Conservation (phyloP, 1,140 invertebrate species). For the Caerostris extrusa region DNA sequence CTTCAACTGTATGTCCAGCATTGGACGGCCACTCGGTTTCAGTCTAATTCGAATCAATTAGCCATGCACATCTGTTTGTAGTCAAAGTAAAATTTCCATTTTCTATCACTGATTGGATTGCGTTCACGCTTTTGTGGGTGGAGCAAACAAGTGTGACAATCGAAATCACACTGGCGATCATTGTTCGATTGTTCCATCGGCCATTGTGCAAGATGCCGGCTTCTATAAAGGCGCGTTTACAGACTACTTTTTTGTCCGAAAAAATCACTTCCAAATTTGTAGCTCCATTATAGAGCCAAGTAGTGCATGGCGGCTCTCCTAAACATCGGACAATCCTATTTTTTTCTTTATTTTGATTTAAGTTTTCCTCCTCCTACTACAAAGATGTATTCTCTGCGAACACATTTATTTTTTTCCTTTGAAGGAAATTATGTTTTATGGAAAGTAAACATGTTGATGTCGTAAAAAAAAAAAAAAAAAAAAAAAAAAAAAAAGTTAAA, state of each 20-base stretch:
- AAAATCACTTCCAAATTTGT: constrained; percentile 33
- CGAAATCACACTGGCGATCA: not conserved
- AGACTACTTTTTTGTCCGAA: constrained; percentile 46
- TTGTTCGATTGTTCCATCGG: not conserved
- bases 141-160: not conserved
- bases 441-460: constrained; percentile 25
- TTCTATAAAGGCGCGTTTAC: constrained; percentile 21
- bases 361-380: not conserved
- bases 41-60: too few relatives aligned
- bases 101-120: too few relatives aligned
- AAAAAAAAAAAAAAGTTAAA: too few relatives aligned
- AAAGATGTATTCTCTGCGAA: not conserved
- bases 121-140: not conserved
- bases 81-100: too few relatives aligned
- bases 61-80: too few relatives aligned
- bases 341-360: not conserved
- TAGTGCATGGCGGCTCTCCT: constrained; percentile 40
- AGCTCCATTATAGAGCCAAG: constrained; percentile 41
- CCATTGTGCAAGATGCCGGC: constrained; percentile 33
- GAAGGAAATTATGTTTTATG: not conserved
- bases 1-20: too few relatives aligned
- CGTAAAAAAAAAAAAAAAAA: not conserved
- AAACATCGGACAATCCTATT: not conserved
- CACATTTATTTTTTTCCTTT: not conserved
- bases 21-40: too few relatives aligned